Evolutionary conservation across 92 coral and sea anemone genomes (phyloP).

Genomic region (Epizoanthus rinbou): DNA sequence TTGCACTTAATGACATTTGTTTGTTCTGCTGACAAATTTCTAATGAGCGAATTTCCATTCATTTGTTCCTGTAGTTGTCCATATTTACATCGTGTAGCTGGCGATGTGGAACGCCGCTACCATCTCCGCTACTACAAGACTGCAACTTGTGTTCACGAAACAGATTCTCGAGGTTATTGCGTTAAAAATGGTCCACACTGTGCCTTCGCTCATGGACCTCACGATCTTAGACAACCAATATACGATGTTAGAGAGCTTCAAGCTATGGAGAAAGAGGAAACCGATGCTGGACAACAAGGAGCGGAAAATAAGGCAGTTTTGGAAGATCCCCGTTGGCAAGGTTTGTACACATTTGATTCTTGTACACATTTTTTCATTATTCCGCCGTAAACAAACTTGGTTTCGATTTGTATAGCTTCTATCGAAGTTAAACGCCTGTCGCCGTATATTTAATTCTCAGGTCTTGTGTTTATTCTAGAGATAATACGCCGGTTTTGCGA

Average conservation of each 20-base stretch:
- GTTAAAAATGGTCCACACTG: constrained; percentile 99
- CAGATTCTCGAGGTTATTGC: constrained; percentile 99
- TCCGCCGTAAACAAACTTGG: constrained; percentile 41
- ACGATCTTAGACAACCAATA: constrained; percentile 98
- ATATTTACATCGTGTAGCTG: constrained; percentile 99
- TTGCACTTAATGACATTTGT: constrained; percentile 41
- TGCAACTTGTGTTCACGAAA: constrained; percentile 99
- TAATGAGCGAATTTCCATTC: constrained; percentile 44
- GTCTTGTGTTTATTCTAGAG: constrained; percentile 5
- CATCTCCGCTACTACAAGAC: constrained; percentile 99
- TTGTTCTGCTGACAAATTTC: constrained; percentile 46
- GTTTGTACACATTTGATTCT: constrained; percentile 65
- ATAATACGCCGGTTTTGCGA: constrained; percentile 21
- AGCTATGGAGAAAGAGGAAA: constrained; percentile 98
- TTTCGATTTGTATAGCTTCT: constrained; percentile 29
- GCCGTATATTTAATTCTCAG: not conserved
- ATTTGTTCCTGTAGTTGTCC: constrained; percentile 92
- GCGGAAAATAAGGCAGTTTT: constrained; percentile 93
- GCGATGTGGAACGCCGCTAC: constrained; percentile 99
- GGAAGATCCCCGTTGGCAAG: constrained; percentile 99
- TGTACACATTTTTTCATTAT: constrained; percentile 58
- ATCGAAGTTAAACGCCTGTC: constrained; percentile 22
- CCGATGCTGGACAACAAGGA: constrained; percentile 82
- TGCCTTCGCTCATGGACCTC: constrained; percentile 99
- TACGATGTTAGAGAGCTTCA: constrained; percentile 98